phyloP scores from a whole-genome alignment of 2,888 invertebrate species.

The Ferdinandea cuprea region DNA sequence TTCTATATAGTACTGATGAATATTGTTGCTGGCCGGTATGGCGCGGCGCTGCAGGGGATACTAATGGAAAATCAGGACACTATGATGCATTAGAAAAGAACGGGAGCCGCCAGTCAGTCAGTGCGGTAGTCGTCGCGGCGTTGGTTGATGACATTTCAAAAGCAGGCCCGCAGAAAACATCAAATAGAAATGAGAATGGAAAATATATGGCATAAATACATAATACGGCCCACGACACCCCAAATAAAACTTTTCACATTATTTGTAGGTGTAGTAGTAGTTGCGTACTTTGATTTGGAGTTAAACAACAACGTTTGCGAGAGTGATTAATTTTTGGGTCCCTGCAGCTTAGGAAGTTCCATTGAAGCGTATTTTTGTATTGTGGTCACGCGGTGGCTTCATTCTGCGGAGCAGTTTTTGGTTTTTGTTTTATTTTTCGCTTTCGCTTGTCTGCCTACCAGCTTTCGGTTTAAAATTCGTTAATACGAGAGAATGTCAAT shows the following conservation, averaged over 20 bases:
- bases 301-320: constrained; percentile 28
- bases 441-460: neutral
- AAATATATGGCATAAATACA: constrained; percentile 64
- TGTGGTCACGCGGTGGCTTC: constrained; percentile 71
- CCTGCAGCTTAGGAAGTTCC: constrained; percentile 33
- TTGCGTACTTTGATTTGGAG: constrained; percentile 59
- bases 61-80: constrained; percentile 63
- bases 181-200: constrained; percentile 64
- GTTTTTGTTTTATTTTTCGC: neutral
- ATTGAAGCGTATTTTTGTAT: constrained; percentile 54
- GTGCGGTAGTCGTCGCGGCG: constrained; percentile 7
- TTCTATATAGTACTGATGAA: constrained; percentile 48
- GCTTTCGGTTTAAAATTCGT: constrained; percentile 49
- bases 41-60: constrained; percentile 47
- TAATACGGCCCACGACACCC: constrained; percentile 30
- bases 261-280: constrained; percentile 22
- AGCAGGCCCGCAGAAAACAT: constrained; percentile 70
- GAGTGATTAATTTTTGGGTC: constrained; percentile 62
- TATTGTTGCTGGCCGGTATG: constrained; percentile 47
- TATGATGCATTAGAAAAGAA: constrained; percentile 10
- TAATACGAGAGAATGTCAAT: constrained; percentile 37
- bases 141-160: constrained; percentile 67
- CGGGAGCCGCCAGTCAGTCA: too few species aligned
- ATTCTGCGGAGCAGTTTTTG: neutral
- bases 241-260: too few species aligned